A percentile compares a stretch with the other conserved stretches of the same genome.
These are phyloP conservation scores for Thunnus maccoyii DNA, from an alignment of 2,113 vertebrate species.

Conservation along the genomic window DNA sequence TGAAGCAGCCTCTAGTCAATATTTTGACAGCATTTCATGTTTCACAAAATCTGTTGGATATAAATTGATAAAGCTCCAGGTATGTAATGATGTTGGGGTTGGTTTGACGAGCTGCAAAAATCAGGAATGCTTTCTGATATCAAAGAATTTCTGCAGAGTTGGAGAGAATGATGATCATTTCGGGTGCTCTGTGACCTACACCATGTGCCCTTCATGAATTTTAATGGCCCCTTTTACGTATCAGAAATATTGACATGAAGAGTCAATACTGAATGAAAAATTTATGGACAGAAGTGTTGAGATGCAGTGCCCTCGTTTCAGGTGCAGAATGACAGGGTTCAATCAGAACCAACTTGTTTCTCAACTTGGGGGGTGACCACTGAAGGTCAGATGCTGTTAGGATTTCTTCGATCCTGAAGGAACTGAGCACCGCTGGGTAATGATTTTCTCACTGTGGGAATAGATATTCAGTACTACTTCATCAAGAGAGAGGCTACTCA, in stretches of 20 bases:
- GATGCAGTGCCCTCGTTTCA: slow-evolving; percentile 28
- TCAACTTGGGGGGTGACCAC: slow-evolving; percentile 37
- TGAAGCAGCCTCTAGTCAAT: slow-evolving; percentile 8
- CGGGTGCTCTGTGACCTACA: slow-evolving; percentile 19
- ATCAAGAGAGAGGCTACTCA: slow-evolving; percentile 34
- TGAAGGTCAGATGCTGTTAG: slow-evolving; percentile 58
- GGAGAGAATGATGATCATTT: slow-evolving; percentile 16
- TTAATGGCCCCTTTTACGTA: slow-evolving; percentile 45
- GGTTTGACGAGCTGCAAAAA: not conserved
- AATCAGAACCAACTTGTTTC: slow-evolving; percentile 54
- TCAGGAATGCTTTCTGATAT: not conserved
- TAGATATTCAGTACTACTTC: slow-evolving; percentile 46
- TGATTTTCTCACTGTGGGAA: slow-evolving; percentile 37
- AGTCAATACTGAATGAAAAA: slow-evolving; percentile 65
- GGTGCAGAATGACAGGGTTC: slow-evolving; percentile 58
- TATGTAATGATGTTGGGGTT: not conserved
- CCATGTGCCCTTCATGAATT: slow-evolving; percentile 55
- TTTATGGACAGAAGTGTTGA: slow-evolving; percentile 43
- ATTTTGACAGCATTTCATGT: slow-evolving; percentile 12
- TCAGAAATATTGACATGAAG: slow-evolving; percentile 64
- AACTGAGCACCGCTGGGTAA: slow-evolving; percentile 26
- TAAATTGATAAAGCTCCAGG: slow-evolving; percentile 4
- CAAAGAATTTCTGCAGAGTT: slow-evolving; percentile 13
- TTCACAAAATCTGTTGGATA: not conserved
- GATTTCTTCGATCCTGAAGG: slow-evolving; percentile 45